Base-by-base conservation (phyloP, 2,797 vertebrate genomes). In the Gallirallus australis region DNA sequence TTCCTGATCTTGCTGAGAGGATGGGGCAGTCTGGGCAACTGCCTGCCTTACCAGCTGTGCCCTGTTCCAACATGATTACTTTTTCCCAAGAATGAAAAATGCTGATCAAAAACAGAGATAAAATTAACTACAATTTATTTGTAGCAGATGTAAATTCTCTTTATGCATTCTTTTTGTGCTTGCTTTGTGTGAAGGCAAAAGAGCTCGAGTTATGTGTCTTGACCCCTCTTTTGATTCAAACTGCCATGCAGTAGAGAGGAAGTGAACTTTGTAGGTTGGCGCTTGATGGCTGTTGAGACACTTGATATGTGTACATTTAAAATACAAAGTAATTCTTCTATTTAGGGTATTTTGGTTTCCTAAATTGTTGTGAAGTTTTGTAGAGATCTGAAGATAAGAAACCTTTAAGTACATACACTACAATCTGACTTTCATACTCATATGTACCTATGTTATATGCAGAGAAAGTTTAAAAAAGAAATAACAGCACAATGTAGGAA, bases 311-410 rank as follows among this genome's bases (percentile, higher is more conserved):
- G 33, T 78, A 75, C 81, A 31, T 53, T 79, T 86, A 59, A 63
- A 95, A 82, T 57, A 33, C 91, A 83, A 92, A 89, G 57, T 90
- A 28, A 70, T 80, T 95, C 47, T 35, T 88, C 84, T 96, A 23
- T 86, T 93, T 93, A 93, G 80, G 25, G 47, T 97, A 37, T 87
- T 95, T 76, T 94, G 93, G 61, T 87, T 94, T 95, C 45, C 33
- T 64, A 77, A 79, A 52, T 40, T 6, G 37, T 56, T 59, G 18
- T 50, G 9, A 87, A 79, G 45, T 59, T 91, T 85, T 88, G 25
- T 75, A 83, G 68, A 39, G 15, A 80, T 81, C 60, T 47, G 71
- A 78, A 83, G 68, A 78, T 59, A 85, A 68, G 25, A 84, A 69
- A 37, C 21, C 42, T 75, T 31, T 69, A 83, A 21, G 30, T 52